phyloP scores from a whole-genome alignment of 1,140 invertebrate genomes.

The Listronotus oregonensis region DNA sequence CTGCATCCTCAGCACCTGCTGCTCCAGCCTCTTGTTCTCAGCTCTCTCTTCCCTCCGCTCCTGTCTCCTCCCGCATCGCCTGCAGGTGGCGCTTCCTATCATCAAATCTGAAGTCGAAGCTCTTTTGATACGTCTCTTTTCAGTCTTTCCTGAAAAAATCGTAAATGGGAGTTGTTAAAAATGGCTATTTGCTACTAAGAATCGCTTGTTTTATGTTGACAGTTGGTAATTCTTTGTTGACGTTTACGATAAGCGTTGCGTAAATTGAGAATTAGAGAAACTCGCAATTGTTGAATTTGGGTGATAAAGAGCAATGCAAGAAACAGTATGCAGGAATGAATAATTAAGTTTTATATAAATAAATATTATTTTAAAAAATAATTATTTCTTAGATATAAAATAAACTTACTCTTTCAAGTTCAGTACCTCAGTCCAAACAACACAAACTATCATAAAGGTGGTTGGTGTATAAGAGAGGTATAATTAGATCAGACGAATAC shows the following conservation, averaged over 20 bases:
- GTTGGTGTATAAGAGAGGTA: constrained; percentile 47
- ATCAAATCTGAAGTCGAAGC: constrained; percentile 51
- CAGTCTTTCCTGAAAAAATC: constrained; percentile 47
- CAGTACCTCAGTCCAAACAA: constrained; percentile 47
- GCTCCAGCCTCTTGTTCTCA: constrained; percentile 61
- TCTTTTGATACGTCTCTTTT: constrained; percentile 54
- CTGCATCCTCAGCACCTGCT: constrained; percentile 60
- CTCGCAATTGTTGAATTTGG: no score
- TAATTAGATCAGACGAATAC: constrained; percentile 46
- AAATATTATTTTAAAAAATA: no score
- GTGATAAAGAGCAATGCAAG: no score
- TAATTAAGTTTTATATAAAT: no score
- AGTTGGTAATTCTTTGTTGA: no score
- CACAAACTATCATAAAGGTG: constrained; percentile 51
- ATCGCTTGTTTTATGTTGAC: no score
- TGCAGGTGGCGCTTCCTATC: constrained; percentile 52
- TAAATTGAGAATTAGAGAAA: no score
- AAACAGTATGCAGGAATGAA: no score
- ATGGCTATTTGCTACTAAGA: no score
- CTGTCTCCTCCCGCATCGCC: constrained; percentile 51
- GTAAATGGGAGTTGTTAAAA: no score
- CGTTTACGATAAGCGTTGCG: no score
- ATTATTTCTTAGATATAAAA: no score
- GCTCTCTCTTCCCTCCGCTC: constrained; percentile 56
- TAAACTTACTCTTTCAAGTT: constrained; percentile 50